Conservation (phyloP, 2,113 vertebrate species). For the Equus przewalskii region DNA sequence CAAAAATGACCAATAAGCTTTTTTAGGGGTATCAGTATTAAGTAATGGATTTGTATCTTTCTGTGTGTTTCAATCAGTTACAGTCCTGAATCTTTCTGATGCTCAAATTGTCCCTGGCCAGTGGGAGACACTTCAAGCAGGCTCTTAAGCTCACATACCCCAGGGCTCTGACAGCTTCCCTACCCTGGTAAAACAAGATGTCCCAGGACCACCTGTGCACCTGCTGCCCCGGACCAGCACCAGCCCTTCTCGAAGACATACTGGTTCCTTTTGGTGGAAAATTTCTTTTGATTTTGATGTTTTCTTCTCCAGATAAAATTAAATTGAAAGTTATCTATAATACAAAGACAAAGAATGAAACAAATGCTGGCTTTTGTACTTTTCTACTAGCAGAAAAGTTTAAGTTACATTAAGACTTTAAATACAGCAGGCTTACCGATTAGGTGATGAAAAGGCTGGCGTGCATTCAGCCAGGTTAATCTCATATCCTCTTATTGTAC, state of each 20-base stretch:
- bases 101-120: accelerated
- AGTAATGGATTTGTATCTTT: background rate
- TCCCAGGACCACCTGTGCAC: background rate
- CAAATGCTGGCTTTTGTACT: background rate
- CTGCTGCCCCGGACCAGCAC: background rate
- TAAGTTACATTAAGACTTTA: background rate
- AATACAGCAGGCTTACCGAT: background rate
- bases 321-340: background rate
- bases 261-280: background rate
- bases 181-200: background rate
- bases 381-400: background rate
- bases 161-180: background rate
- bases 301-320: background rate
- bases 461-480: accelerated
- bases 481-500: too few species aligned
- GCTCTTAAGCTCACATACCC: background rate
- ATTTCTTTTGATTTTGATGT: background rate
- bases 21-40: background rate
- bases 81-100: background rate
- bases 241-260: background rate
- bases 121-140: background rate
- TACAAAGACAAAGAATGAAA: background rate
- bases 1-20: background rate
- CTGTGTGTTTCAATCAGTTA: background rate
- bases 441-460: background rate